Evolutionary conservation across 2,888 invertebrate genomes (phyloP).

Genomic region (Trichogramma dendrolimi): DNA sequence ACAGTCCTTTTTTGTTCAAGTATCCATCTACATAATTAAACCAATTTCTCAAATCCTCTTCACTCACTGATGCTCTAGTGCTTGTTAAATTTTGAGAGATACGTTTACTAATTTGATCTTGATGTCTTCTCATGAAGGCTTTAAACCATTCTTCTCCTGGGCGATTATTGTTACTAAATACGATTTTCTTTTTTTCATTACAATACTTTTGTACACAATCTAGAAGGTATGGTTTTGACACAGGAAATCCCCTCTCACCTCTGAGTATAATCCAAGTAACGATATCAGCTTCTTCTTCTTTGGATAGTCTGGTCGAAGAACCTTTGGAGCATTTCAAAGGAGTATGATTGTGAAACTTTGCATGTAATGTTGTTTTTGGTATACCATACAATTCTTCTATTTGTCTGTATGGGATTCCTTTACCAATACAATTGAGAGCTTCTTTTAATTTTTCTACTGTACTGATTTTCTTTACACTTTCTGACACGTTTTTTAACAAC

Average conservation of each 20-base stretch:
- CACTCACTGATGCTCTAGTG: conserved; percentile 37
- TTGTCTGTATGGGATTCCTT: too few species aligned
- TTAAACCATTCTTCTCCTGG: conserved; percentile 35
- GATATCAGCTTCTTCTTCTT: conserved; percentile 4
- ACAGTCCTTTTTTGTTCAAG: too few species aligned
- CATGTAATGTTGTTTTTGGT: too few species aligned
- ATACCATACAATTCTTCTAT: too few species aligned
- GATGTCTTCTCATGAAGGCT: conserved; percentile 38
- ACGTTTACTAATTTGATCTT: conserved; percentile 28
- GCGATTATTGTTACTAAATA: conserved; percentile 20
- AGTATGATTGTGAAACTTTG: too few species aligned
- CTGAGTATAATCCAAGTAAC: conserved; percentile 4
- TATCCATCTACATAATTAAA: too few species aligned
- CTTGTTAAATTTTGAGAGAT: conserved; percentile 36
- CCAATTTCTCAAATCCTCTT: conserved; percentile 39
- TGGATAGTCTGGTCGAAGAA: background rate
- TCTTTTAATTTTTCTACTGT: too few species aligned
- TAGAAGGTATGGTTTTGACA: conserved; percentile 5
- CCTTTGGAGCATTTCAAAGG: conserved; percentile 9
- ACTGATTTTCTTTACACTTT: too few species aligned
- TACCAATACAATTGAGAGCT: too few species aligned
- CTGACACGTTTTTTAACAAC: too few species aligned
- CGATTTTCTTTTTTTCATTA: background rate
- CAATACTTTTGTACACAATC: conserved; percentile 13
- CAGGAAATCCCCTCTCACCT: conserved; percentile 9